Base-by-base conservation (phyloP, 2,113 vertebrate species). In the Pachyramphus minor region DNA sequence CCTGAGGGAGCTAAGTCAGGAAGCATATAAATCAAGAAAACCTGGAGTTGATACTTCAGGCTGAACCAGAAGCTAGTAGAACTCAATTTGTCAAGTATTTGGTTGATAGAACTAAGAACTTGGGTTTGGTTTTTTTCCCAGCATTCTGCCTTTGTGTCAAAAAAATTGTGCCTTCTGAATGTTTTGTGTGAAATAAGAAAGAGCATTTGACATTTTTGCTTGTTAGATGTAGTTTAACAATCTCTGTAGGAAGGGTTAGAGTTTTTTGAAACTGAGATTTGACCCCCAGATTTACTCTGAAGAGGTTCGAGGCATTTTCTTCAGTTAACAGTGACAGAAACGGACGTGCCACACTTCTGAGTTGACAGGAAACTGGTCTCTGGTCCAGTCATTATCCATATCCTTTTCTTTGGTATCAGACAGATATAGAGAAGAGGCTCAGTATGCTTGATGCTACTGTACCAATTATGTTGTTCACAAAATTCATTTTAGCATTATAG, bases 71-170 rank as follows among this genome's bases (percentile, higher is more conserved):
- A 93, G 24, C 14, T 76, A 52, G 42, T 50, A 41, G 52, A 74
- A 86, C 81, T 96, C 87, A 58, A 91, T 86, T 94, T 92, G 84
- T 93, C 53, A 28, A 96, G 35, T 92, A 62, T 93, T 88, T 86
- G 69, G 5, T 37, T 86, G 62, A 53, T 47, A 74, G 23, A 93
- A 67, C 56, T 79, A 89, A 91, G n/a, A 63, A 71, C 37, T 87
- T 78, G 11, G 22, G 69, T 56, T 41, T n/a, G 62, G 59, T 59
- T 72, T 91, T 53, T 23, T 2, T 2, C 9, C 6, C 45, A 44
- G 12, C 15, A 53, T 76, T 92, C 64, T 92, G 58, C 47, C 49
- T 80, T 86, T 81, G 23, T 84, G 25, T 90, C 72, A 84, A 90
- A 77, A 87, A 78, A 89, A 85, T 39, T 44, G 67, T 59, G 42